Base-by-base conservation (phyloP, 2,113 vertebrate genomes). In the Dicaeum eximium region DNA sequence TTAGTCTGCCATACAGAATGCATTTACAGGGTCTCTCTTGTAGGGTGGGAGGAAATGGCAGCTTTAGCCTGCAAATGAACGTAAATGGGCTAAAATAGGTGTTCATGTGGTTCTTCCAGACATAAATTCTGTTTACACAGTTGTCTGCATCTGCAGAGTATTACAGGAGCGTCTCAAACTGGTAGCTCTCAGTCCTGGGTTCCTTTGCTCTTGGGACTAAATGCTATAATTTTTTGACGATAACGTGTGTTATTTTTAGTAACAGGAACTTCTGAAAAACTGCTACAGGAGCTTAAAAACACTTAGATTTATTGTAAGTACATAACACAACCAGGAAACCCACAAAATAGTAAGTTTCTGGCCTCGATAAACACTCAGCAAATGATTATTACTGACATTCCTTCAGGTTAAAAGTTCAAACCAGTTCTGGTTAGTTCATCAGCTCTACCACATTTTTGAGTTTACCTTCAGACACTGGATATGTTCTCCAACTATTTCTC, bases 21-120 rank as follows among this genome's bases (percentile, higher is more conserved):
- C 3, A 5, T 44, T 93, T 61, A 85, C 70, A 79, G 70, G 33
- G 67, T 71, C 15, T 82, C 13, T 67, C 37, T 57, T 61, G 13
- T 28, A 82, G 12, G 69, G 40, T 74, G 61, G 25, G 48, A 93
- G 18, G 70, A 94, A 93, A 72, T 35, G 18, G 61, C 37, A 79
- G 44, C 31, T 79, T 64, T 61, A 81, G 45, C 22, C 45, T 88
- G 40, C 15, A 81, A 82, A 45, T 57, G 90, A 96, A 90, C 60
- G 88, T 21, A 90, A 85, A 82, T n/a, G 54, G 65, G 40, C 53
- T 72, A 95, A 89, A 96, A 90, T 33, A 90, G 70, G 40, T 72
- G 22, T 56, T 79, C 58, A 44, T 72, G 81, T 79, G 78, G 73
- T 69, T 93, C 87, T 91, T 93, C 45, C 66, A 85, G 90, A 79